Percentiles rank a stretch among this genome's conserved stretches.
These are phyloP conservation scores for Drosophila bocki DNA, from an alignment of 1,140 invertebrate genomes.

Conservation along the genomic window DNA sequence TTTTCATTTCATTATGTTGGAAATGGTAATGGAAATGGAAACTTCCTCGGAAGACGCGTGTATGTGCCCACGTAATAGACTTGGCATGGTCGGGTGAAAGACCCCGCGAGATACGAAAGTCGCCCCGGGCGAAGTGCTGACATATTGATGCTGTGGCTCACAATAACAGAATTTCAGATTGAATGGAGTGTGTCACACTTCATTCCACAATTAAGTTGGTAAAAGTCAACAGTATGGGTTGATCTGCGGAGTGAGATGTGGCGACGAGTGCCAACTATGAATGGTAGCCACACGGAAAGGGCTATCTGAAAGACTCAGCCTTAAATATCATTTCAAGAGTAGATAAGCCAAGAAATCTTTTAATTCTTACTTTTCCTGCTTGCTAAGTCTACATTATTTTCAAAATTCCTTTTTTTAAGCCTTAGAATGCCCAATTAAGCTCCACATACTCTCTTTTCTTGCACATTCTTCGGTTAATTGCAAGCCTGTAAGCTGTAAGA, in stretches of 20 bases:
- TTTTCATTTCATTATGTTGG: constrained; percentile 45
- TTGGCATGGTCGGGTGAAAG: constrained; percentile 40
- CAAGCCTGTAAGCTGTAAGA: constrained; percentile 24
- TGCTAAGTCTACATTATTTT: background rate
- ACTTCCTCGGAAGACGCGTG: constrained; percentile 35
- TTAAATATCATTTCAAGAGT: background rate
- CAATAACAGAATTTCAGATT: constrained; percentile 27
- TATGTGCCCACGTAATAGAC: constrained; percentile 68
- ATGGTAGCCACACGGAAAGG: background rate
- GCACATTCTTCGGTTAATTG: constrained; percentile 11
- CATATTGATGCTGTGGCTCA: constrained; percentile 26
- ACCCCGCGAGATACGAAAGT: constrained; percentile 49
- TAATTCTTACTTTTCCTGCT: background rate
- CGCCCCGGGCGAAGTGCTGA: constrained; percentile 32
- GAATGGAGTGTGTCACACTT: constrained; percentile 37
- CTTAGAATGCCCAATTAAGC: background rate
- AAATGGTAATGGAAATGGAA: constrained; percentile 27
- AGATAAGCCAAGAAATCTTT: background rate
- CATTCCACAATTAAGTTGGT: constrained; percentile 52
- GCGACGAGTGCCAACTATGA: constrained; percentile 3
- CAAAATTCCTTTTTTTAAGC: background rate
- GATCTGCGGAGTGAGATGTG: constrained; percentile 7
- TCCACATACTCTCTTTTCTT: background rate
- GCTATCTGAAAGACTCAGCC: too few relatives aligned
- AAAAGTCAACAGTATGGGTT: constrained; percentile 30